Conservation (phyloP, 2,888 invertebrate genomes). For the Synanthedon vespiformis region DNA sequence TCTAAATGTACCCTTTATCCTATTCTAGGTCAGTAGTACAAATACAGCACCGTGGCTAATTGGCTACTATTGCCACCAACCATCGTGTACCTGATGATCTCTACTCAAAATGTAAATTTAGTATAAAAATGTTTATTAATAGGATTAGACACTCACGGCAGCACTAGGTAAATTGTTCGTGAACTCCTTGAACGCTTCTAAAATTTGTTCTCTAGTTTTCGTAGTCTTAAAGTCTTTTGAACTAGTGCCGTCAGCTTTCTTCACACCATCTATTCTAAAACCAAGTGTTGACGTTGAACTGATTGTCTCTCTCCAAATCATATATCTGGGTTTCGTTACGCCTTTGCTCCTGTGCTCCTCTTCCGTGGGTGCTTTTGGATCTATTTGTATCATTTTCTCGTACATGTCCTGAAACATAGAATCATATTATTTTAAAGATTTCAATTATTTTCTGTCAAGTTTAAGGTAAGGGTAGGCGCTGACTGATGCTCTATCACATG, state of each 20-base stretch:
- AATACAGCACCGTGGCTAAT: too few species aligned
- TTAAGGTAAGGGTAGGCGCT: too few species aligned
- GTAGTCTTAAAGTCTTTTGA: conserved; percentile 97
- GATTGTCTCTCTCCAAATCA: conserved; percentile 97
- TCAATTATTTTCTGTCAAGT: too few species aligned
- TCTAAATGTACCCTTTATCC: too few species aligned
- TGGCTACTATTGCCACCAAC: too few species aligned
- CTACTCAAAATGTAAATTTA: not conserved
- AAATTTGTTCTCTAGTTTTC: conserved; percentile 84
- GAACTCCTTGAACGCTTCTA: conserved; percentile 84
- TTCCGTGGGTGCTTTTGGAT: conserved; percentile 86
- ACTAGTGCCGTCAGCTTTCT: conserved; percentile 89
- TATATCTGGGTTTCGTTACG: conserved; percentile 94
- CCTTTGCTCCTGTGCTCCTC: conserved; percentile 92
- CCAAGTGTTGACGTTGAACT: conserved; percentile 97
- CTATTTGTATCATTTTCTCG: conserved; percentile 96
- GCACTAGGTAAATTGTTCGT: conserved; percentile 82
- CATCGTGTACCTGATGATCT: too few species aligned
- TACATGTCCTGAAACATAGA: conserved; percentile 85
- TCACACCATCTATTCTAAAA: conserved; percentile 95
- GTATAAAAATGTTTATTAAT: conserved; percentile 1
- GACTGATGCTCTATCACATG: too few species aligned
- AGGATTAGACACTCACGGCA: conserved; percentile 71
- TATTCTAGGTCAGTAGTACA: too few species aligned
- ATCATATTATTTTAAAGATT: too few species aligned